Evolutionary conservation across 2,113 vertebrate genomes (phyloP), one percentile per base, ranked within the genome.

Genomic region (Grallaria varia): DNA sequence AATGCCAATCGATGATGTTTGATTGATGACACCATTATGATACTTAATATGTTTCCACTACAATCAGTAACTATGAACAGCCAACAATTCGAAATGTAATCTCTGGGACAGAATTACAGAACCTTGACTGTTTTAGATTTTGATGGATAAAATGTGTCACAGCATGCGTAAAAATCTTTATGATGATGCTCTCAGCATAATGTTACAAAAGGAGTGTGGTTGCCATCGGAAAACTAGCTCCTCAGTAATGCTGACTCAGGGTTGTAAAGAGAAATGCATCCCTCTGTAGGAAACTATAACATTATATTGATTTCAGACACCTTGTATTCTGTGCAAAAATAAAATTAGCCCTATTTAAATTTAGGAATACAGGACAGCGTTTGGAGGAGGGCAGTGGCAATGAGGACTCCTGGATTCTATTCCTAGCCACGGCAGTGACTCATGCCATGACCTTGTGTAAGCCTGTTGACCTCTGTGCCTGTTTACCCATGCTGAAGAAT

Each of bases 361-460:
- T 90, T 86, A 84, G 64, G 64, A 86, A 40, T 47, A 64, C 1
- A 2, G 47, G 59, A 50, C 24, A 63, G 84, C 8, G 19, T 82
- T 55, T 77, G 39, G 81, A 95, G 49, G 56, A 44, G 49, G 45
- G 74, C 33, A 94, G 55, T 14, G 35, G 87, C 73, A 87, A 53
- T 53, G 56, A 75, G 25, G 92, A 89, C 85, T 82, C 83, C 76
- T 75, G 49, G 72, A 74, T 96, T 96, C 88, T 96, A 97, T 96
- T 97, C 92, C 92, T 81, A 86, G 88, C 68, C 44, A 9, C 1
- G 1, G 53, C 73, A 81, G 40, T 81, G 90, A 97, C 85, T 93
- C 85, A 66, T 5, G 5, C 66, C 71, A 30, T 69, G 93, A 96
- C 86, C 95, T 94, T 90, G 69, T 92, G 64, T 68, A 67, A 95